Evolutionary conservation across 2,888 invertebrate species (phyloP), one percentile per base, ranked within the genome.

Genomic region (Pterobdella sp.): DNA sequence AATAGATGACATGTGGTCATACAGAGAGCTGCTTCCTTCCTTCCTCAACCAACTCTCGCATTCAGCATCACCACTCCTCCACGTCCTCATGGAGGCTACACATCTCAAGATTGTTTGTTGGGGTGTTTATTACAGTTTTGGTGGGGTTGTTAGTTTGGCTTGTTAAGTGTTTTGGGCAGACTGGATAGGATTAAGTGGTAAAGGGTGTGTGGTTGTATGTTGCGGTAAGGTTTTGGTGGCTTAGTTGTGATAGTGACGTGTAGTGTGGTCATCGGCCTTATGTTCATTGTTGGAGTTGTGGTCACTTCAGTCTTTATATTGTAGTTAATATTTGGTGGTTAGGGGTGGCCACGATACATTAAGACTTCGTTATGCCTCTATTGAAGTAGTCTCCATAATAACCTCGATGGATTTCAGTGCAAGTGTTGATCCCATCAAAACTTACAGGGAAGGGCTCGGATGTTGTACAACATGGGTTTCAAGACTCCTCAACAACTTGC

Each of bases 1-100:
- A 81, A 82, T 94, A 75, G 87, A 88, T 34, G 89, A 89, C 77
- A 89, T 93, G 84, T 94, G 93, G 93, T 87, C 90, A 60, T 93
- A 90, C 82, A 86, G 88, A 36, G 88, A 90, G 77, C 85, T 96
- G 76, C 85, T 97, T 73, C 87, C 85, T 32, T 88, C 88, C 76
- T 89, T 96, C 81, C 88, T 89, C 37, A 86, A 88, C 77, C 87
- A 90, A 74, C 86, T 96, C 79, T 88, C 90, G 76, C 89, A 91
- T 81, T 93, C 93, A 83, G 91, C 91, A 74, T 88, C 90, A 14
- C 85, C 87, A 0, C 93, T 94, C 78, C 85, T 96, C 72, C 85
- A 89, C 42, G 89, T 90, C 18, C 86, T 97, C 31, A 88, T 96
- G 89, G 91, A 93, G 77, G 86, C 96, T 77, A 94, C 95, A 0